Conservation (phyloP, 2,888 invertebrate species). For the Pandemis heparana region DNA sequence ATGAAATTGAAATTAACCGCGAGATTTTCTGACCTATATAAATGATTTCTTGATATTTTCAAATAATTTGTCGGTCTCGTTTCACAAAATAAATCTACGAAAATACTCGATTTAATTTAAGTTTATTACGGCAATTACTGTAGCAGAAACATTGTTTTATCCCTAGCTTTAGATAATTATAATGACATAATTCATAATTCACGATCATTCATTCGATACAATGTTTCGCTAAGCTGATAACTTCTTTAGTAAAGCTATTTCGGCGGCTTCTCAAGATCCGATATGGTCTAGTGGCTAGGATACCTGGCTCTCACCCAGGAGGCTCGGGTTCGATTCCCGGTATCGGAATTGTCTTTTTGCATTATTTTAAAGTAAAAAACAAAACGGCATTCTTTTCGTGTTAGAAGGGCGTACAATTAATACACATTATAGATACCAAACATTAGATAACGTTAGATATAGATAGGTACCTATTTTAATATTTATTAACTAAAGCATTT, state of each 20-base stretch:
- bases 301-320: slow-evolving; percentile 56
- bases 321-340: slow-evolving; percentile 82
- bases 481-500: too few relatives aligned
- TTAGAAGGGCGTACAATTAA: too few relatives aligned
- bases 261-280: slow-evolving; percentile 49
- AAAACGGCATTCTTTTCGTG: neutral
- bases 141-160: too few relatives aligned
- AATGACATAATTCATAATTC: neutral
- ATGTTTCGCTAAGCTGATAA: neutral
- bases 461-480: too few relatives aligned
- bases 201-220: neutral
- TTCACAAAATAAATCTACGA: too few relatives aligned
- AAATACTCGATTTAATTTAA: too few relatives aligned
- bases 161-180: too few relatives aligned
- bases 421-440: neutral
- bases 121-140: too few relatives aligned
- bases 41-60: neutral
- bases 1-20: slow-evolving; percentile 1
- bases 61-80: too few relatives aligned
- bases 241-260: slow-evolving; percentile 9
- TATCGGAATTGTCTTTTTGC: slow-evolving; percentile 61
- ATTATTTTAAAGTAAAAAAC: neutral
- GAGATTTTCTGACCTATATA: neutral
- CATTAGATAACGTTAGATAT: too few relatives aligned
- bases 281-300: slow-evolving; percentile 82